Evolutionary conservation across 1,140 invertebrate genomes (phyloP).

Genomic region (Pseudoatta argentina): DNA sequence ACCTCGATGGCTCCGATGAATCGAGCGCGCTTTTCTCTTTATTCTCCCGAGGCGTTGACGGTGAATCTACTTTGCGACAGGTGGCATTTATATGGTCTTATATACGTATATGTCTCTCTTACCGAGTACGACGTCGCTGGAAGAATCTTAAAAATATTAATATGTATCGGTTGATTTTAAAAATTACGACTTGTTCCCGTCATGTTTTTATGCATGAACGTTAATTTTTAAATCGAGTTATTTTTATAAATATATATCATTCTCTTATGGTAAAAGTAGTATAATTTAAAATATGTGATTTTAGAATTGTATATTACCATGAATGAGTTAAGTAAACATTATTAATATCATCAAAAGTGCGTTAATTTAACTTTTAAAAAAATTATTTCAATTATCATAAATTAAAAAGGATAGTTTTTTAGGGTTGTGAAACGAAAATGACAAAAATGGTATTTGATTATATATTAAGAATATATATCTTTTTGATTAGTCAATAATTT

Average conservation of each 20-base stretch:
- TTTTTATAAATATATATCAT: neutral
- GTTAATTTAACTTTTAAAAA: no score
- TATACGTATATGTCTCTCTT: conserved; percentile 31
- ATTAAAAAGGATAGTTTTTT: no score
- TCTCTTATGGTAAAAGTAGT: no score
- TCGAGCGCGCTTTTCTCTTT: conserved; percentile 36
- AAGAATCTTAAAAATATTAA: neutral
- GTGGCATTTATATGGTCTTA: conserved; percentile 41
- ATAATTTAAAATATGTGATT: no score
- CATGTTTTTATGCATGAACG: neutral
- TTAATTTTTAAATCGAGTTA: neutral
- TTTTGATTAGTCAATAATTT: no score
- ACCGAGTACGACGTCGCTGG: neutral
- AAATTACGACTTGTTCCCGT: neutral
- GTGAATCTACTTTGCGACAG: conserved; percentile 22
- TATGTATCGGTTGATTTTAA: conserved; percentile 8
- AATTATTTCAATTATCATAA: no score
- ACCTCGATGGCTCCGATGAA: conserved; percentile 3
- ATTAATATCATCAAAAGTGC: no score
- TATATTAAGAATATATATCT: no score
- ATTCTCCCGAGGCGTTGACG: conserved; percentile 14
- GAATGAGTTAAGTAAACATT: no score
- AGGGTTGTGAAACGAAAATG: no score
- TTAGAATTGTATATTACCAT: no score
- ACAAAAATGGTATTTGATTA: no score